phyloP scores from a whole-genome alignment of 2,888 invertebrate genomes.

The Cephus pygmeus region DNA sequence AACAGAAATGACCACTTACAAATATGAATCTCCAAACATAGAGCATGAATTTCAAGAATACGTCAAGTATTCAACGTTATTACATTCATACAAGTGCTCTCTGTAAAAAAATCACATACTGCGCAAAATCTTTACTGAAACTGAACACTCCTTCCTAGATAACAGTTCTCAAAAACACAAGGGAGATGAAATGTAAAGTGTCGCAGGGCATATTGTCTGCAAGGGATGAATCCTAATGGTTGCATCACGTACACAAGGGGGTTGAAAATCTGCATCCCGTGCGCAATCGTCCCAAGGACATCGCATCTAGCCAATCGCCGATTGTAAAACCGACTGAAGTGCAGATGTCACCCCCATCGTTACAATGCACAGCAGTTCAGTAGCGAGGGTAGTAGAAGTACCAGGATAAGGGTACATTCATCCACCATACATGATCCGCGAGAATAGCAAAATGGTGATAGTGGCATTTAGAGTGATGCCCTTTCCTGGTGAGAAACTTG shows the following conservation, averaged over 20 bases:
- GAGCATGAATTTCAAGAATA: not conserved
- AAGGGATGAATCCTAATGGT: not conserved
- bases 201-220: not conserved
- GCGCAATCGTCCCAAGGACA: not conserved
- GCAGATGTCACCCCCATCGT: not conserved
- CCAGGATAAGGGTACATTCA: not conserved
- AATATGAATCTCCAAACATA: not conserved
- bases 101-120: not conserved
- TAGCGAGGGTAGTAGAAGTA: not conserved
- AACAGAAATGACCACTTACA: not conserved
- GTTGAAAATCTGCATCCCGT: not conserved
- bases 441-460: not conserved
- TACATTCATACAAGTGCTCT: not conserved
- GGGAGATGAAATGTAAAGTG: not conserved
- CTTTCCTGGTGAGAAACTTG: not conserved
- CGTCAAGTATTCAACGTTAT: not conserved
- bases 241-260: not conserved
- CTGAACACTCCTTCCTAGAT: not conserved
- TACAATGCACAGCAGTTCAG: not conserved
- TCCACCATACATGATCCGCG: not conserved
- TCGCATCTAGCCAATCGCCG: not conserved
- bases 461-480: not conserved
- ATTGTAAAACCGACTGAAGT: not conserved
- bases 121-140: not conserved
- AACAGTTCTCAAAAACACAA: not conserved